These are phyloP conservation scores for Globicephala melas DNA, from an alignment of 2,113 vertebrate species.

Conservation along the genomic window DNA sequence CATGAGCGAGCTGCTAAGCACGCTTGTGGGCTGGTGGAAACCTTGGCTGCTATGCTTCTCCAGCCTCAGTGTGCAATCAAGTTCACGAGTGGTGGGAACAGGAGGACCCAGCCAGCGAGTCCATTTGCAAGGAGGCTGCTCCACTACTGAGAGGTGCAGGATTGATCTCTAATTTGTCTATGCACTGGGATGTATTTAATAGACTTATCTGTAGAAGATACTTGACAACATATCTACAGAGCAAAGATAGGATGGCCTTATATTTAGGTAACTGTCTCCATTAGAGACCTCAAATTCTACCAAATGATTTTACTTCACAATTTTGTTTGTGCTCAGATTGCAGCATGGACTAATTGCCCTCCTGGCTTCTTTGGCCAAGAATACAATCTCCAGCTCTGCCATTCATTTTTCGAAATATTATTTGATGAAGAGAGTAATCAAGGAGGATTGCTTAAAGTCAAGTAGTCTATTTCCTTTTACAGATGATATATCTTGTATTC, in stretches of 20 bases:
- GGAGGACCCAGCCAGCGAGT: rapidly evolving
- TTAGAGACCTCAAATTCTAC: not conserved
- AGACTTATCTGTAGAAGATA: not conserved
- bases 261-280: not conserved
- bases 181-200: not conserved
- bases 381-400: not conserved
- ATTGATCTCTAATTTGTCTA: not conserved
- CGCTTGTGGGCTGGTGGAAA: not conserved
- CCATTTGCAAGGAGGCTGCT: rapidly evolving
- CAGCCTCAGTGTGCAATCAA: rapidly evolving
- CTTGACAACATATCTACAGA: not conserved
- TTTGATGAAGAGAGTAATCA: not conserved
- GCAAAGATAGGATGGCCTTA: not conserved
- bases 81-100: not conserved
- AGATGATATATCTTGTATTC: not conserved
- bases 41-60: not conserved
- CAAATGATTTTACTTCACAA: not conserved
- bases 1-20: not conserved
- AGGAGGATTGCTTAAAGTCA: not conserved
- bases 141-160: not conserved
- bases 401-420: not conserved
- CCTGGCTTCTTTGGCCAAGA: not conserved
- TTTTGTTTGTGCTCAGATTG: not conserved
- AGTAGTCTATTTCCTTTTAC: not conserved
- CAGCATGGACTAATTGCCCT: not conserved